phyloP scores from a whole-genome alignment of 1,140 invertebrate genomes.

The Psilanteris sp. region DNA sequence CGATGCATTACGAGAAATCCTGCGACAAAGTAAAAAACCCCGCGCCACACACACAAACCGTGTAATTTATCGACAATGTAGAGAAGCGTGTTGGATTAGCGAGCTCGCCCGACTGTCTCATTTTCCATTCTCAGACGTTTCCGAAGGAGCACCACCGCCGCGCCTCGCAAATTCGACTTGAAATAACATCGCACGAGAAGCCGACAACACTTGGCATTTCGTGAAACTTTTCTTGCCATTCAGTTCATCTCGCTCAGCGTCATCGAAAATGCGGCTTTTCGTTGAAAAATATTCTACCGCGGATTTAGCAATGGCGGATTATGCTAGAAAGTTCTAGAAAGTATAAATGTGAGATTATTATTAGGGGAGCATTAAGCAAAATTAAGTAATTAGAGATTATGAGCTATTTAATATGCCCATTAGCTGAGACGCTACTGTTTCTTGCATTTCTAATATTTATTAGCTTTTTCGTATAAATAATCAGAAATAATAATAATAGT shows the following conservation, averaged over 20 bases:
- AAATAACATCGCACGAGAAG: slow-evolving; percentile 21
- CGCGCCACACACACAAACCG: slow-evolving; percentile 25
- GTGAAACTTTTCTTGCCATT: slow-evolving; percentile 1
- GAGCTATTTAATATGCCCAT: slow-evolving; percentile 1
- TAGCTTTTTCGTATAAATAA: too few relatives aligned
- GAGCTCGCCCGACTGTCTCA: slow-evolving; percentile 19
- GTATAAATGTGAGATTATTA: slow-evolving; percentile 3
- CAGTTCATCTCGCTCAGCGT: neutral
- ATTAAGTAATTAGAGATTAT: slow-evolving; percentile 15
- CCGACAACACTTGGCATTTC: slow-evolving; percentile 19
- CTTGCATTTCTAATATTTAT: slow-evolving; percentile 2
- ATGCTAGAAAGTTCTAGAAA: slow-evolving; percentile 19
- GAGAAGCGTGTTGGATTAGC: slow-evolving; percentile 22
- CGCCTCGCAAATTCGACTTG: slow-evolving; percentile 5
- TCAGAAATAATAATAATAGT: too few relatives aligned
- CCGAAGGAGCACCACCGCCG: slow-evolving; percentile 12
- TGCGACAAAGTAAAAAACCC: slow-evolving; percentile 35
- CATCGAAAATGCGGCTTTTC: slow-evolving; percentile 1
- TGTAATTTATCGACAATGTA: slow-evolving; percentile 57
- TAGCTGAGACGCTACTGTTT: neutral
- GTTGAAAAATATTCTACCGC: neutral
- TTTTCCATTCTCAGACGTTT: slow-evolving; percentile 47
- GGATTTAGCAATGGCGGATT: neutral
- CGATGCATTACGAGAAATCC: slow-evolving; percentile 62
- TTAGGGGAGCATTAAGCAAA: slow-evolving; percentile 3